Conservation (phyloP, 2,797 vertebrate genomes). For the Aotus griseimembra region DNA sequence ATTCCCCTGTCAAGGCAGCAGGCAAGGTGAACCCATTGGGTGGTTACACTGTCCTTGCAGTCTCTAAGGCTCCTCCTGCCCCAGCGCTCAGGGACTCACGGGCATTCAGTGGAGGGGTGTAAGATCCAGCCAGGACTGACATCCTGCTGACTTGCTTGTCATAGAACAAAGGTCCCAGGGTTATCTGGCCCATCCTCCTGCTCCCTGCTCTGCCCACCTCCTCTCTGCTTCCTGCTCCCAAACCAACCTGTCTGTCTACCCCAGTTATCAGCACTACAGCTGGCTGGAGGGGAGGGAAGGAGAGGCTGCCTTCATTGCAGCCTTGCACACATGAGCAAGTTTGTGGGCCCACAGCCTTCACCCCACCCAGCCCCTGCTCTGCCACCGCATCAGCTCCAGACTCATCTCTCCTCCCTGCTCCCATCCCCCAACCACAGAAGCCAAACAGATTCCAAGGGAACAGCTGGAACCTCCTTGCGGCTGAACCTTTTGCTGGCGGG, state of each 20-base stretch:
- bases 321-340: not conserved
- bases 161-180: not conserved
- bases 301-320: not conserved
- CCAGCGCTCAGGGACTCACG: not conserved
- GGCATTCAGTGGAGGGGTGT: not conserved
- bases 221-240: not conserved
- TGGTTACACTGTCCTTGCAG: not conserved
- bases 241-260: not conserved
- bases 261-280: not conserved
- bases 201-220: not conserved
- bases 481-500: not conserved
- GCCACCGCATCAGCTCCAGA: not conserved
- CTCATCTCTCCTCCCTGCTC: not conserved
- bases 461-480: not conserved
- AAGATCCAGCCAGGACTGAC: not conserved
- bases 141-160: not conserved
- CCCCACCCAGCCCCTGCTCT: accelerated
- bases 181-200: accelerated
- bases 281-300: not conserved
- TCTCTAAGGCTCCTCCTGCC: not conserved
- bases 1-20: no score
- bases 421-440: not conserved
- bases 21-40: no score
- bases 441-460: not conserved
- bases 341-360: not conserved